Evolutionary conservation across 2,113 vertebrate species (phyloP).

Genomic region (Coregonus clupeaformis): DNA sequence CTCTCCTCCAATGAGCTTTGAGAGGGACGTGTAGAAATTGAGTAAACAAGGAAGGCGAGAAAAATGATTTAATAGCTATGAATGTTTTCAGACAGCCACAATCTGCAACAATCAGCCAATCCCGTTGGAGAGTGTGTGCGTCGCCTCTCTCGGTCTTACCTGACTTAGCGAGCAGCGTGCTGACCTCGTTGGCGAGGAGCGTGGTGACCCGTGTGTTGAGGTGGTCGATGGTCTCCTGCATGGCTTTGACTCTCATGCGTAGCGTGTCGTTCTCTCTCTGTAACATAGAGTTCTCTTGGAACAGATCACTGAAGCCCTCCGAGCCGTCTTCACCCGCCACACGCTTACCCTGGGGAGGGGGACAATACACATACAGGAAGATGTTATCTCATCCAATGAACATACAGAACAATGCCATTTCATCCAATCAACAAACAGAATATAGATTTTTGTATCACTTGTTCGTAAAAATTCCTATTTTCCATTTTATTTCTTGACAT

Average conservation of each 20-base stretch:
- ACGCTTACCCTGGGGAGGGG: constrained; percentile 83
- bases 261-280: constrained; percentile 87
- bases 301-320: constrained; percentile 89
- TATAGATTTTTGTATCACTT: too few species aligned
- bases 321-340: constrained; percentile 86
- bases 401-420: too few species aligned
- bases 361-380: background rate
- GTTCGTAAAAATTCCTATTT: too few species aligned
- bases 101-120: too few species aligned
- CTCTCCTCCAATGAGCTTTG: too few species aligned
- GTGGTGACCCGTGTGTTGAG: constrained; percentile 91
- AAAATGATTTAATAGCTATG: too few species aligned
- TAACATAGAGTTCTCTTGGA: constrained; percentile 90
- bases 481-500: too few species aligned
- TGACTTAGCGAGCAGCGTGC: constrained; percentile 86
- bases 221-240: constrained; percentile 96
- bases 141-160: constrained; percentile 64
- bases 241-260: constrained; percentile 91
- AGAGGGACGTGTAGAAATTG: too few species aligned
- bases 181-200: constrained; percentile 91
- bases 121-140: too few species aligned
- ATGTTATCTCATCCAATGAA: background rate
- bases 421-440: too few species aligned
- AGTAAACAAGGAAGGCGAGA: too few species aligned
- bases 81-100: too few species aligned